Base-by-base conservation (phyloP, 2,797 vertebrate genomes). In the Podarcis lilfordi region DNA sequence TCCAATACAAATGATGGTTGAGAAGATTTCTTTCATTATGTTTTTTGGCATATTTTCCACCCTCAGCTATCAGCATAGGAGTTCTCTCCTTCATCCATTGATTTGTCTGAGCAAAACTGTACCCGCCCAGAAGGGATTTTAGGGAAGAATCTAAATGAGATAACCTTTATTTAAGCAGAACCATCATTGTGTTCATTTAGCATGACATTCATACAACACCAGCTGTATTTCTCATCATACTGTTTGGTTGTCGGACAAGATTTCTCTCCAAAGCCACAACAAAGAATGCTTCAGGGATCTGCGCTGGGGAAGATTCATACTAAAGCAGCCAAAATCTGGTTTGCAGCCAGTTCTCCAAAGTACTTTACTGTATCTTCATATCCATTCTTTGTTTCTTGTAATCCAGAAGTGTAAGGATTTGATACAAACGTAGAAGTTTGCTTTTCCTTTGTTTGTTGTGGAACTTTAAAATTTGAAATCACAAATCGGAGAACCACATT, bases 281-380 rank as follows among this genome's bases (percentile, higher is more conserved):
- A 95, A 96, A 95, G 93, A 93, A 94, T 94, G 88, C 94, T 94
- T 91, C 64, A 85, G 95, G 90, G 92, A 95, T 84, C 90, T 94
- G 92, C 90, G 92, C 86, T 80, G 88, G 90, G 92, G 76, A 93
- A 91, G 89, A 95, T 94, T 95, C 94, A 93, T 92, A 92, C 91
- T 94, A 91, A 90, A 92, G 90, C 88, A 94, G 91, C 91, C 94
- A 93, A 93, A 94, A 93, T 95, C 89, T 86, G 92, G 86, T 95
- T 96, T 93, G 89, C 88, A 93, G 91, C 78, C 94, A 91, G 93
- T 95, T 96, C 94, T 92, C 88, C 86, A 92, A 90, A 94, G 94
- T 89, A 91, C 86, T 89, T 93, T 95, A 74, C 92, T 91, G 91
- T 92, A 83, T 93, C 81, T 93, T 84, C 92, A 89, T 92, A 91